phyloP scores from a whole-genome alignment of 2,888 invertebrate species.

The Hydroisotoma schaefferi region DNA sequence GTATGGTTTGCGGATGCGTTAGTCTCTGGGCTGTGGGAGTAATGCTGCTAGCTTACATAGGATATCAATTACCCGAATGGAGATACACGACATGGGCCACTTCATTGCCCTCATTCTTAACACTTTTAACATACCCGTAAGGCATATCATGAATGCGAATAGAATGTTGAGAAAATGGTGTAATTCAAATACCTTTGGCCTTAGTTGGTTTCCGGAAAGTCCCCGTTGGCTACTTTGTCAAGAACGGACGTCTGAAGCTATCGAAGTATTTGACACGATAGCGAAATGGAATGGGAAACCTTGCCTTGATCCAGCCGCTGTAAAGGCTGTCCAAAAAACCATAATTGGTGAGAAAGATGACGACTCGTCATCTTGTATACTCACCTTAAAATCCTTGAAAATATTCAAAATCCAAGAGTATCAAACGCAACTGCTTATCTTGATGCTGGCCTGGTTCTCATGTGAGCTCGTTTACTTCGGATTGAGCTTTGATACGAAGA shows the following conservation, averaged over 20 bases:
- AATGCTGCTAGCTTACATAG: slow-evolving; percentile 37
- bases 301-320: slow-evolving; percentile 20
- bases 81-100: slow-evolving; percentile 29
- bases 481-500: slow-evolving; percentile 41
- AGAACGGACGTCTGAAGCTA: slow-evolving; percentile 35
- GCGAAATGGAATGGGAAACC: slow-evolving; percentile 42
- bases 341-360: slow-evolving; percentile 9
- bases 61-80: slow-evolving; percentile 34
- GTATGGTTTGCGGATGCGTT: slow-evolving; percentile 40
- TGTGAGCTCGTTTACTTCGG: slow-evolving; percentile 41
- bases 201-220: slow-evolving; percentile 43
- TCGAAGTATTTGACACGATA: slow-evolving; percentile 40
- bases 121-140: slow-evolving; percentile 39
- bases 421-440: slow-evolving; percentile 27
- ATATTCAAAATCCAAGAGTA: slow-evolving; percentile 21
- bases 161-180: too few relatives aligned
- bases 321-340: slow-evolving; percentile 25
- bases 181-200: not conserved
- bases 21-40: slow-evolving; percentile 42
- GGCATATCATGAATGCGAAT: too few relatives aligned
- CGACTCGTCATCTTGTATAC: not conserved
- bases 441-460: slow-evolving; percentile 40
- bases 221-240: slow-evolving; percentile 43
- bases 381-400: slow-evolving; percentile 10
- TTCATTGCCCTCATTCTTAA: slow-evolving; percentile 26